Evolutionary conservation across 2,113 vertebrate species (phyloP).

Genomic region (Candoia aspera): DNA sequence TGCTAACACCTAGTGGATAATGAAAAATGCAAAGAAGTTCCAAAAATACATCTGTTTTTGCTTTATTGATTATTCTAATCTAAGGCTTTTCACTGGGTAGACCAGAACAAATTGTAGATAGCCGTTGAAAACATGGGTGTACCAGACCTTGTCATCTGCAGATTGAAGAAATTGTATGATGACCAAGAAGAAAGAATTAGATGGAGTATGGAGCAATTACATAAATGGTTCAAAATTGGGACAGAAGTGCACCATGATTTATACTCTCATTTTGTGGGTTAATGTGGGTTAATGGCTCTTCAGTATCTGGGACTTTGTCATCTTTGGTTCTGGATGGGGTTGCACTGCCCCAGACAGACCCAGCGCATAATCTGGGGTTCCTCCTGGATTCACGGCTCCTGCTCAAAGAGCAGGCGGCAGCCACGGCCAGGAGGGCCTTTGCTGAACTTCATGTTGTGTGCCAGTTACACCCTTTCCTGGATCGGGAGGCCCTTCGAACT

Average conservation of each 20-base stretch:
- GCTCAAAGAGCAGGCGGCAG: too few relatives aligned
- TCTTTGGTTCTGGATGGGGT: too few relatives aligned
- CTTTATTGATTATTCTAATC: background rate
- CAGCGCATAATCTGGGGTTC: too few relatives aligned
- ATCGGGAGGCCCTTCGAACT: too few relatives aligned
- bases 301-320: too few relatives aligned
- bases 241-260: background rate
- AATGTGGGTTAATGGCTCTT: too few relatives aligned
- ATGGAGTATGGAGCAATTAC: background rate
- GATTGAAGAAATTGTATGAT: background rate
- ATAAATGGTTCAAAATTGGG: background rate
- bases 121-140: background rate
- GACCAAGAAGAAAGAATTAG: background rate
- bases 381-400: too few relatives aligned
- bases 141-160: background rate
- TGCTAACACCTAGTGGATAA: background rate
- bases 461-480: too few relatives aligned
- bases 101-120: background rate
- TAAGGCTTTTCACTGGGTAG: background rate
- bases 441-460: too few relatives aligned
- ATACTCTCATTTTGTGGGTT: background rate
- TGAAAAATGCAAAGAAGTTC: background rate
- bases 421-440: too few relatives aligned
- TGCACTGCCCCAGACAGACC: too few relatives aligned
- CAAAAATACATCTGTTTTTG: background rate